phyloP scores from a whole-genome alignment of 2,113 vertebrate genomes.

The Microcebus ravelobensis region DNA sequence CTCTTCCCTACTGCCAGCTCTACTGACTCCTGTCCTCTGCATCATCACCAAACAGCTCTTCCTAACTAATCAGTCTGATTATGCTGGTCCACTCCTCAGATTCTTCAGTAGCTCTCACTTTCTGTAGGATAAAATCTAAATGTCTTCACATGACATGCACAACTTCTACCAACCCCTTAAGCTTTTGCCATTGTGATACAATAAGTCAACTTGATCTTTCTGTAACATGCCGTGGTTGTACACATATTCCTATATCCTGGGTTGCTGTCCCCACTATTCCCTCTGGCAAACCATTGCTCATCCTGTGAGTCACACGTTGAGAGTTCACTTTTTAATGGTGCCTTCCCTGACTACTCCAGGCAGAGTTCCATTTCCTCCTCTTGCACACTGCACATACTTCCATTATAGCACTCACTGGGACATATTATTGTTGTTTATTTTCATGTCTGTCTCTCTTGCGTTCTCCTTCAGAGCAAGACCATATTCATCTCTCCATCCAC shows the following conservation, averaged over 20 bases:
- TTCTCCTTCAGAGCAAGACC: not conserved
- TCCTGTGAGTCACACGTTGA: not conserved
- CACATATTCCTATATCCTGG: not conserved
- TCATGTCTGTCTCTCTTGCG: not conserved
- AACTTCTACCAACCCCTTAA: not conserved
- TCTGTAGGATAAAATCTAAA: not conserved
- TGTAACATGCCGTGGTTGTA: not conserved
- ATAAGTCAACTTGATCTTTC: not conserved
- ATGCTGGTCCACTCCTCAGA: not conserved
- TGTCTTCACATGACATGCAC: not conserved
- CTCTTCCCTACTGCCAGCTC: not conserved
- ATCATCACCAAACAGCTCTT: not conserved
- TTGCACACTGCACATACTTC: not conserved
- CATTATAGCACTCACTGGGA: not conserved
- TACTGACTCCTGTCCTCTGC: not conserved
- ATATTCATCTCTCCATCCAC: accelerated
- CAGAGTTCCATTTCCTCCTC: not conserved
- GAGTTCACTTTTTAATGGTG: not conserved
- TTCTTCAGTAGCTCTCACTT: not conserved
- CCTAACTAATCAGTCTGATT: not conserved
- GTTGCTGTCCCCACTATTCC: no score
- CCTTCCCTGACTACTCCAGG: not conserved
- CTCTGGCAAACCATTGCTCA: not conserved
- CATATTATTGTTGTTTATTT: not conserved
- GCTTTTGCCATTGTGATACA: not conserved